Base-by-base conservation (phyloP, 1,140 invertebrate species). In the Luehdorfia chinensis region DNA sequence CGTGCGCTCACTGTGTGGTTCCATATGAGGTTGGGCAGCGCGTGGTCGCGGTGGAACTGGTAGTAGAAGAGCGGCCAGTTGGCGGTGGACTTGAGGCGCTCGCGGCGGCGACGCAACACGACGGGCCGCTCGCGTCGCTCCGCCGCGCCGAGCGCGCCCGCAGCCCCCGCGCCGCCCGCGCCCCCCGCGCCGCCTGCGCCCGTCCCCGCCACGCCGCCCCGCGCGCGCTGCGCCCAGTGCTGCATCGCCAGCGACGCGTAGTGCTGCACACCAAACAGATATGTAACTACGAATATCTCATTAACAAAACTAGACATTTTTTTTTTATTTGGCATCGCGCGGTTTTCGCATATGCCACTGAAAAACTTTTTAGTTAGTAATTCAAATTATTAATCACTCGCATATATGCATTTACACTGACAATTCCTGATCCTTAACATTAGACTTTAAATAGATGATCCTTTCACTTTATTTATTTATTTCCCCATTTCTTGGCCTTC, bases 1-100 rank as follows among this genome's bases (percentile, higher is more conserved):
- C n/a, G n/a, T n/a, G n/a, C 8, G 8, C 64, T 63, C 41, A 94
- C 94, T 83, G 97, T 98, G 70, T 97, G 97, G 88, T 99, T 99
- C 98, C 98, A 99, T 64, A 99, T 98, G 4, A 99, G 89, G 88
- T 99, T 98, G 2, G 98, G 96, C 75, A 97, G 89, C 16, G 95
- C 92, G 84, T 99, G 98, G 88, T 99, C 97, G 75, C 93, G 91
- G 73, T 92, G 92, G 86, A 99, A 99, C 78, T 97, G 94, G 74
- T 97, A 97, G 81, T 98, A 99, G 88, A 99, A 98, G 37, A 97
- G 88, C 15, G 91, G 90, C 94, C 96, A 97, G 89, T 99, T 99
- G 4, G 94, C 93, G 64, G 94, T 94, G 27, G 93, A 92, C 87
- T 98, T 98, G 32, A 99, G 93, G 56, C 95, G 88, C 83, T 99